Percentiles rank a stretch among this genome's conserved stretches.
These are phyloP conservation scores for Hypomecis punctinalis DNA, from an alignment of 2,888 invertebrate species.

Conservation along the genomic window DNA sequence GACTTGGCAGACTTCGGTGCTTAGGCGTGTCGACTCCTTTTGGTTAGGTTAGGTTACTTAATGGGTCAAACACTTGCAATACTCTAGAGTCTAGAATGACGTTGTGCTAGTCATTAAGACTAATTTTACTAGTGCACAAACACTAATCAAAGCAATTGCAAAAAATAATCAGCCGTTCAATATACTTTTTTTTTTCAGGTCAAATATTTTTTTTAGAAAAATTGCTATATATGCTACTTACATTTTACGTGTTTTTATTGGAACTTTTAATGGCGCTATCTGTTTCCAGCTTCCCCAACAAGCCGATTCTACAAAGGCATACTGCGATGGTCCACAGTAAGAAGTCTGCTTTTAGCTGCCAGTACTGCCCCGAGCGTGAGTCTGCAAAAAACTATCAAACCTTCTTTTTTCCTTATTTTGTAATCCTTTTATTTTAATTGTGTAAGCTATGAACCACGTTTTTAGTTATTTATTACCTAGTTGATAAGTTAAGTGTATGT, in stretches of 20 bases:
- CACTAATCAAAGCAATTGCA: too few relatives aligned
- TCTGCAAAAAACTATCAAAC: slow-evolving; percentile 40
- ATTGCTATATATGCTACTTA: slow-evolving; percentile 32
- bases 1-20: too few relatives aligned
- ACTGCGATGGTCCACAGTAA: slow-evolving; percentile 55
- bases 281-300: slow-evolving; percentile 65
- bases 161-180: too few relatives aligned
- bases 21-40: too few relatives aligned
- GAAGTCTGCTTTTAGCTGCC: slow-evolving; percentile 57
- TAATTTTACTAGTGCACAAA: too few relatives aligned
- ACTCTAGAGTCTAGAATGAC: too few relatives aligned
- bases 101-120: too few relatives aligned
- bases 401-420: background rate
- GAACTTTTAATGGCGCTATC: slow-evolving; percentile 28
- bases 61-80: too few relatives aligned
- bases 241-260: background rate
- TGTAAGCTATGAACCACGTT: slow-evolving; percentile 72
- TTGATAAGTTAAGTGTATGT: too few relatives aligned
- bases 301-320: slow-evolving; percentile 56
- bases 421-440: background rate
- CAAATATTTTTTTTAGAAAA: background rate
- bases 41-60: too few relatives aligned
- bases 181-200: background rate
- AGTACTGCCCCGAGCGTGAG: slow-evolving; percentile 76
- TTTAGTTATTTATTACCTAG: background rate